phyloP scores from a whole-genome alignment of 2,888 invertebrate genomes.

The Altica lythri region DNA sequence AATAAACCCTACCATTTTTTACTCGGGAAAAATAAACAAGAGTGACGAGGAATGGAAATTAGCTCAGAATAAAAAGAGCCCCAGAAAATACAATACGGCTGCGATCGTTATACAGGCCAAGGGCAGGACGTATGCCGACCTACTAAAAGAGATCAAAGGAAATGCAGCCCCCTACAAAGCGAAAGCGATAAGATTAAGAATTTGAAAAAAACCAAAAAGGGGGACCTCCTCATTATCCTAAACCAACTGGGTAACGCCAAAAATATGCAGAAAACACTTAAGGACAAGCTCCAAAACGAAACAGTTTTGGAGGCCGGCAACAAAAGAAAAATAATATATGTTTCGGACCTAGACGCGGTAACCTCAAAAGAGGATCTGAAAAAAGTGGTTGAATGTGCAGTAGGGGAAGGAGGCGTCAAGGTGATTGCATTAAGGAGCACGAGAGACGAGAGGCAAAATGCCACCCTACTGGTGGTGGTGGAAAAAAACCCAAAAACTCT shows the following conservation, averaged over 20 bases:
- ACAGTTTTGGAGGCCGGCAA: neutral
- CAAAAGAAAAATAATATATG: neutral
- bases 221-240: neutral
- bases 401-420: neutral
- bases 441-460: neutral
- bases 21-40: neutral
- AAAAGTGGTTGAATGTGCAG: neutral
- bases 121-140: neutral
- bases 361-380: neutral
- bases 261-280: no score
- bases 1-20: neutral
- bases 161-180: neutral
- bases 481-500: neutral
- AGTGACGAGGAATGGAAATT: neutral
- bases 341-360: neutral
- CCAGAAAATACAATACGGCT: neutral
- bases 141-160: neutral
- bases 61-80: neutral
- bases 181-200: neutral
- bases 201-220: neutral
- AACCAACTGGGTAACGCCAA: neutral
- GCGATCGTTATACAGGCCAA: neutral
- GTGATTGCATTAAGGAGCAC: neutral
- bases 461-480: neutral
- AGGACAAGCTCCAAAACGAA: neutral